phyloP scores from a whole-genome alignment of 2,113 vertebrate species.

The Saccopteryx leptura region DNA sequence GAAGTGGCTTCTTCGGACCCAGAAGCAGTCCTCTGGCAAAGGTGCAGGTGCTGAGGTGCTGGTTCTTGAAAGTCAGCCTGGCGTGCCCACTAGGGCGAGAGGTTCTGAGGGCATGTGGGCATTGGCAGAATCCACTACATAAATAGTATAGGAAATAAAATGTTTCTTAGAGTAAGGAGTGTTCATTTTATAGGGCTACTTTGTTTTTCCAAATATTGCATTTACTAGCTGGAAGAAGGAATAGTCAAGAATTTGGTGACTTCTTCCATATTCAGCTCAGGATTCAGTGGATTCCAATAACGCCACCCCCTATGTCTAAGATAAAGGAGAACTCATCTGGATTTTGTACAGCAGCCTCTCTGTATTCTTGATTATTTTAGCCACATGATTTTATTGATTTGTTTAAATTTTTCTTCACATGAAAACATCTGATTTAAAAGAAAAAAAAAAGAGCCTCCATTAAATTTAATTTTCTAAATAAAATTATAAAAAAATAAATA shows the following conservation, averaged over 20 bases:
- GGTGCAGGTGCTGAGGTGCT: too few species aligned
- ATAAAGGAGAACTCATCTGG: background rate
- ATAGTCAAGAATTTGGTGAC: background rate
- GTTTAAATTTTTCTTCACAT: background rate
- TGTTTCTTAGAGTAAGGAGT: background rate
- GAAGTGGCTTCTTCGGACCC: background rate
- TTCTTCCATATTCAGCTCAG: background rate
- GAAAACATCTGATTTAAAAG: background rate
- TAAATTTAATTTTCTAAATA: too few species aligned
- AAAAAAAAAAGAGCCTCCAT: too few species aligned
- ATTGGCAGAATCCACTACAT: background rate
- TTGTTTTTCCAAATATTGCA: conserved; percentile 14
- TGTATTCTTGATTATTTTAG: background rate
- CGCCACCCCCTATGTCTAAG: background rate
- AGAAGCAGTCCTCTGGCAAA: background rate
- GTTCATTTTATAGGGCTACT: background rate
- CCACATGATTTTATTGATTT: background rate
- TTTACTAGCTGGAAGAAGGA: background rate
- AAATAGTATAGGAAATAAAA: background rate
- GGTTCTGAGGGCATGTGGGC: background rate
- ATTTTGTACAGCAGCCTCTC: background rate
- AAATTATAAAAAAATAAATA: too few species aligned
- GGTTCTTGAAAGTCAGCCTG: background rate
- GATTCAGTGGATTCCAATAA: conserved; percentile 1
- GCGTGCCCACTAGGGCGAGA: background rate